A percentile compares a stretch with the other conserved stretches of the same genome.
These are phyloP conservation scores for Balaenoptera acutorostrata DNA, from an alignment of 2,113 vertebrate genomes.

Conservation along the genomic window DNA sequence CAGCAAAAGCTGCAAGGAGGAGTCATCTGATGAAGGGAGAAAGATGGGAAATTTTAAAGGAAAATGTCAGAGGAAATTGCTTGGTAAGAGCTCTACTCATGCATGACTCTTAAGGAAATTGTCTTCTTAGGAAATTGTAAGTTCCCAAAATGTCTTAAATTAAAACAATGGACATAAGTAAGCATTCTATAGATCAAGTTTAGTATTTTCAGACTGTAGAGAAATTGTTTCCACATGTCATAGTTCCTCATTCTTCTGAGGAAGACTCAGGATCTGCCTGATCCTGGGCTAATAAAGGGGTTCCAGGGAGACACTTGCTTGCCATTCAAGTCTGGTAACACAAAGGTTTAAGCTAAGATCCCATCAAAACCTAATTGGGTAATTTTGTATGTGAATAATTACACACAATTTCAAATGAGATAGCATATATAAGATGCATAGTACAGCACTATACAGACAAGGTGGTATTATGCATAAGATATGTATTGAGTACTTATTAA, in stretches of 20 bases:
- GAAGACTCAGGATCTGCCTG: neutral
- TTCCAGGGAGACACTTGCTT: neutral
- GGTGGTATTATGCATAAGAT: neutral
- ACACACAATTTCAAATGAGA: neutral
- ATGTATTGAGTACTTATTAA: neutral
- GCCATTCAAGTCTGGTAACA: neutral
- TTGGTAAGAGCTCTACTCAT: conserved; percentile 27
- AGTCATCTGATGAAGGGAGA: conserved; percentile 10
- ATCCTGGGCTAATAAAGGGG: neutral
- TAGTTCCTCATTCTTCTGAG: neutral
- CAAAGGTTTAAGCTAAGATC: neutral
- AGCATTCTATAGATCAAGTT: neutral
- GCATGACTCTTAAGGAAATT: conserved; percentile 17
- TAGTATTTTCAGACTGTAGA: neutral
- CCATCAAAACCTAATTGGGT: neutral
- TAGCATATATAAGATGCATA: neutral
- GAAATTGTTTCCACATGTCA: neutral
- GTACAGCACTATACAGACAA: neutral
- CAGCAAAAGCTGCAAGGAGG: neutral
- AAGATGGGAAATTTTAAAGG: neutral
- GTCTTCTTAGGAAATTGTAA: conserved; percentile 35
- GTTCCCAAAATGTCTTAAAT: conserved; percentile 40
- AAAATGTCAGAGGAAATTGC: conserved; percentile 51
- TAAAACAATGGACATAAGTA: neutral
- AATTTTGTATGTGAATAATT: neutral